phyloP scores from a whole-genome alignment of 1,140 invertebrate species.

The Stegodyphus mimosarum region DNA sequence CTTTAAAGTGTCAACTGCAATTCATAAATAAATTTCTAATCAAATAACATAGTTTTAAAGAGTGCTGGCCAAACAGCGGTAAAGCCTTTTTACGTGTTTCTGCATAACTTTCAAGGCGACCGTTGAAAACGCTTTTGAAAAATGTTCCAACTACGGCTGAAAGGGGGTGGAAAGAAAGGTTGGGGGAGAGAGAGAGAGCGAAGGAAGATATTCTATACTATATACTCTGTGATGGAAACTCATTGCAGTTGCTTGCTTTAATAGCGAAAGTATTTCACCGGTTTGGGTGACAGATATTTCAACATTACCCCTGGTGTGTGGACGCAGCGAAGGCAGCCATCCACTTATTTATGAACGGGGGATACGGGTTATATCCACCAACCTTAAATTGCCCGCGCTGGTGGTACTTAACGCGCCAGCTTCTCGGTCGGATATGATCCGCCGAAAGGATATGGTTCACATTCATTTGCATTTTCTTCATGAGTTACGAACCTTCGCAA shows the following conservation, averaged over 20 bases:
- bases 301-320: conserved; percentile 48
- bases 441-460: conserved; percentile 47
- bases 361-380: conserved; percentile 53
- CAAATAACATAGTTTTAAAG: conserved; percentile 63
- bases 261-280: conserved; percentile 61
- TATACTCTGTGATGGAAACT: conserved; percentile 58
- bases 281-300: conserved; percentile 59
- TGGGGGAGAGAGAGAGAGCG: conserved; percentile 25
- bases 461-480: conserved; percentile 61
- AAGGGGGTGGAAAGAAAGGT: neutral
- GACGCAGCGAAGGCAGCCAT: conserved; percentile 25
- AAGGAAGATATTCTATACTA: conserved; percentile 56
- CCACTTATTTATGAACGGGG: conserved; percentile 53
- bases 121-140: conserved; percentile 54
- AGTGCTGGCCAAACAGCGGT: conserved; percentile 59
- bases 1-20: conserved; percentile 62
- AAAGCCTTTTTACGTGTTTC: conserved; percentile 62
- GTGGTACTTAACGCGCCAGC: conserved; percentile 56
- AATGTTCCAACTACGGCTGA: conserved; percentile 37
- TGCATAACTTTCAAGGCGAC: conserved; percentile 55
- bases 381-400: conserved; percentile 52
- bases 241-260: conserved; percentile 61
- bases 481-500: conserved; percentile 53
- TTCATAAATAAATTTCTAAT: conserved; percentile 63
- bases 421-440: conserved; percentile 33